These are phyloP conservation scores for Pseudopleuronectes americanus DNA, from an alignment of 2,797 vertebrate genomes.

Conservation along the genomic window DNA sequence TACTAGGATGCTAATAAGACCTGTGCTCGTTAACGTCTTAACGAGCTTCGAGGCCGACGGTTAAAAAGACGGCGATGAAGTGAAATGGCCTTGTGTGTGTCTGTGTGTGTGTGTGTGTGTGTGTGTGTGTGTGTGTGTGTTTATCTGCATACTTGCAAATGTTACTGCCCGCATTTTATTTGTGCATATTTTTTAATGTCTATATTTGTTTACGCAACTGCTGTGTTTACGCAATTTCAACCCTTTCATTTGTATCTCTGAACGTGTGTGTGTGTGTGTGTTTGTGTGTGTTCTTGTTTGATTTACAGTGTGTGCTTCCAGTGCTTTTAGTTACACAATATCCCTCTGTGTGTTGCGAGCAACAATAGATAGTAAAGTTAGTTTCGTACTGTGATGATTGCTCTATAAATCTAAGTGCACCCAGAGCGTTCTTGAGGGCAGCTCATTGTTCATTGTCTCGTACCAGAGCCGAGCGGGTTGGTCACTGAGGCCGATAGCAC, in stretches of 20 bases:
- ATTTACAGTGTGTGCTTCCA: slow-evolving; percentile 37
- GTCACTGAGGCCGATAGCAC: slow-evolving; percentile 5
- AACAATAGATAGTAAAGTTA: slow-evolving; percentile 74
- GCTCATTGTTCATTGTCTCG: slow-evolving; percentile 74
- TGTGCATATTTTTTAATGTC: neutral
- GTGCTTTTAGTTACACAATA: slow-evolving; percentile 74
- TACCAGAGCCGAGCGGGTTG: neutral
- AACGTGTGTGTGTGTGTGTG: neutral
- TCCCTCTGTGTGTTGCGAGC: slow-evolving; percentile 39
- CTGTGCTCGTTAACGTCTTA: slow-evolving; percentile 68
- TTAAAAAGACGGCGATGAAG: slow-evolving; percentile 58
- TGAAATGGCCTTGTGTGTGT: slow-evolving; percentile 18
- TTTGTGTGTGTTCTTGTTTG: slow-evolving; percentile 10
- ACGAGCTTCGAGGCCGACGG: slow-evolving; percentile 56
- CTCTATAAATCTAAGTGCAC: slow-evolving; percentile 74
- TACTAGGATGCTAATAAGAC: slow-evolving; percentile 67
- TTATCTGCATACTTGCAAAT: no score
- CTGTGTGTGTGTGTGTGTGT: no score
- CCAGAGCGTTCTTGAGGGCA: slow-evolving; percentile 39
- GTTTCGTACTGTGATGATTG: slow-evolving; percentile 77
- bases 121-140: no score
- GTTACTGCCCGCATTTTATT: no score
- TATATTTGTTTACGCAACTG: neutral
- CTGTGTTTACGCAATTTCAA: no score
- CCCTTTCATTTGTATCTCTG: neutral